Conservation (phyloP, 2,797 vertebrate species). For the Gila robusta region DNA sequence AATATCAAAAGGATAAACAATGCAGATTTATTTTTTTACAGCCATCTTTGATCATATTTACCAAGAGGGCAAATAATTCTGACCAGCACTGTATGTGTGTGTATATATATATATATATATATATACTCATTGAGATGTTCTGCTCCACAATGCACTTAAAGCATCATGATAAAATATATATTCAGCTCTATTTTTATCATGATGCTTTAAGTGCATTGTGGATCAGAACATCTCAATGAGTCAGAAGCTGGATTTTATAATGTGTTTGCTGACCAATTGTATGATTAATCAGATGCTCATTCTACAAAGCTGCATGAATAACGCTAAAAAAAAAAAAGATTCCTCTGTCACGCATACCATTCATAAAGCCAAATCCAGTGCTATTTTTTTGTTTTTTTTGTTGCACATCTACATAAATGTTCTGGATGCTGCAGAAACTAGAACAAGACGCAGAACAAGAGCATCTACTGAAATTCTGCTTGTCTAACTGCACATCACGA, state of each 20-base stretch:
- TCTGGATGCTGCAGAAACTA: not conserved
- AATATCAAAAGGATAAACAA: too few relatives aligned
- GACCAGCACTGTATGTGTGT: too few relatives aligned
- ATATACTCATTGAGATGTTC: too few relatives aligned
- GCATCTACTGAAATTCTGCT: not conserved
- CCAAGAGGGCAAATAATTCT: too few relatives aligned
- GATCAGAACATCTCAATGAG: conserved; percentile 27
- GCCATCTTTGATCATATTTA: too few relatives aligned
- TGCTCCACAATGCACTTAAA: too few relatives aligned
- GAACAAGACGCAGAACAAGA: not conserved
- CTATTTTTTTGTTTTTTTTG: not conserved
- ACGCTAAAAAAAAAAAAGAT: not conserved
- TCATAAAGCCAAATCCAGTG: not conserved
- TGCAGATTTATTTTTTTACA: too few relatives aligned
- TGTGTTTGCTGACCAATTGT: conserved; percentile 25
- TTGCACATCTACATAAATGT: not conserved
- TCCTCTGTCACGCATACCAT: not conserved
- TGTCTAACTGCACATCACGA: conserved; percentile 32
- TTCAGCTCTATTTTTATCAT: not conserved
- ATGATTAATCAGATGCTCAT: conserved; percentile 1
- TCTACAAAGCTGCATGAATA: conserved; percentile 1
- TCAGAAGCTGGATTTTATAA: conserved; percentile 19
- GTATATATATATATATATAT: too few relatives aligned
- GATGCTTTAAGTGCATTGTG: not conserved
- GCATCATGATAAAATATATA: not conserved